phyloP scores from a whole-genome alignment of 1,140 invertebrate species.

The Argopecten irradians region DNA sequence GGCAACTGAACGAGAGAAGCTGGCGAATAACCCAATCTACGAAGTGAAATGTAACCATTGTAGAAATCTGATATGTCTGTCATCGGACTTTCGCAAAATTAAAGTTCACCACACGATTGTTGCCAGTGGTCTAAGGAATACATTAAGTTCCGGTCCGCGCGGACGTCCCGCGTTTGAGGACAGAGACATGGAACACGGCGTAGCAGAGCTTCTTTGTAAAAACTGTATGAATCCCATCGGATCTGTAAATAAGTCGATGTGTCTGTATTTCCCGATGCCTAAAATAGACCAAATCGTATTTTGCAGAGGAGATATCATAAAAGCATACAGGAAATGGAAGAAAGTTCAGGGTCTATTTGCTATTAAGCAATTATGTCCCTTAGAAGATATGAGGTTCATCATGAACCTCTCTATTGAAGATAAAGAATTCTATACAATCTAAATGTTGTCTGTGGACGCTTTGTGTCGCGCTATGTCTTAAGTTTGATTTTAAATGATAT shows the following conservation, averaged over 20 bases:
- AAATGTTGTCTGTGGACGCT: too few relatives aligned
- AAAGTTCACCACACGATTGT: background rate
- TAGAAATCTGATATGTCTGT: background rate
- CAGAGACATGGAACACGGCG: background rate
- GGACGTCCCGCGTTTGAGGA: background rate
- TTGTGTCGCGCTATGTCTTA: too few relatives aligned
- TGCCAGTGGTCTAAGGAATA: background rate
- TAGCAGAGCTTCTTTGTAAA: background rate
- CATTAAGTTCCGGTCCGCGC: background rate
- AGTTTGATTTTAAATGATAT: too few relatives aligned
- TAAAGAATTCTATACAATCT: background rate
- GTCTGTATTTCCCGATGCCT: background rate
- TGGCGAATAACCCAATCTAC: background rate
- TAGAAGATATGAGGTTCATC: background rate
- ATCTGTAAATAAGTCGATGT: background rate
- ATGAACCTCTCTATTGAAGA: background rate
- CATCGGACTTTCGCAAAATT: background rate
- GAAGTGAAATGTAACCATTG: constrained; percentile 6
- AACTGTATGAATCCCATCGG: background rate
- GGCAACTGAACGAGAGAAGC: background rate
- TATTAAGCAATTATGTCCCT: background rate
- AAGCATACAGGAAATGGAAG: background rate
- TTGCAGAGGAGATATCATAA: background rate
- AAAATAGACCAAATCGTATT: background rate
- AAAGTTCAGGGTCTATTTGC: background rate